These are phyloP conservation scores for Chaetorhynchus papuensis DNA, from an alignment of 2,113 vertebrate genomes.

Conservation along the genomic window DNA sequence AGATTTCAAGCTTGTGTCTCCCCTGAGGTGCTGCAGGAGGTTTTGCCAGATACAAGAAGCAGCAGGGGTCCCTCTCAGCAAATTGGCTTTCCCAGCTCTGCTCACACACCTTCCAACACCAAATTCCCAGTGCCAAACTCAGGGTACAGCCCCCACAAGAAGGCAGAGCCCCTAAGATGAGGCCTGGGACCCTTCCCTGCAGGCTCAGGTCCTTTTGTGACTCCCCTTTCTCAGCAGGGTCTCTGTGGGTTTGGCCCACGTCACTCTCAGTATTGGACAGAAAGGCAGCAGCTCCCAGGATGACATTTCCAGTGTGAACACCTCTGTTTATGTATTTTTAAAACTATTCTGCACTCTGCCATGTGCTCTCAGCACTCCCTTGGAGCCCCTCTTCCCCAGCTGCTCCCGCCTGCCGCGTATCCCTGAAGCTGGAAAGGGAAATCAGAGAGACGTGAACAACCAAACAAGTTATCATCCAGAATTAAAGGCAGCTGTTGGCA, in stretches of 20 bases:
- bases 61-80: constrained; percentile 26
- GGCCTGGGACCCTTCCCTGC: background rate
- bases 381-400: background rate
- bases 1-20: constrained; percentile 57
- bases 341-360: background rate
- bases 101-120: background rate
- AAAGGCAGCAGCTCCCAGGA: background rate
- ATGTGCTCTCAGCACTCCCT: background rate
- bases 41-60: background rate
- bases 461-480: background rate
- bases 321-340: background rate
- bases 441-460: background rate
- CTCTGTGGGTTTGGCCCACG: rapidly evolving
- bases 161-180: background rate
- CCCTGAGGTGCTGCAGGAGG: background rate
- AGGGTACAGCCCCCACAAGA: background rate
- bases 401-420: background rate
- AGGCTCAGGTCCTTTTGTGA: background rate
- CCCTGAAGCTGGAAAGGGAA: background rate
- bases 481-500: background rate
- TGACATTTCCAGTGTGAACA: background rate
- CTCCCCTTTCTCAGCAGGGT: background rate
- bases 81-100: background rate
- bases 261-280: background rate
- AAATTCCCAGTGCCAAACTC: background rate